phyloP scores from a whole-genome alignment of 1,140 invertebrate genomes.

The Catajapyx aquilonaris region DNA sequence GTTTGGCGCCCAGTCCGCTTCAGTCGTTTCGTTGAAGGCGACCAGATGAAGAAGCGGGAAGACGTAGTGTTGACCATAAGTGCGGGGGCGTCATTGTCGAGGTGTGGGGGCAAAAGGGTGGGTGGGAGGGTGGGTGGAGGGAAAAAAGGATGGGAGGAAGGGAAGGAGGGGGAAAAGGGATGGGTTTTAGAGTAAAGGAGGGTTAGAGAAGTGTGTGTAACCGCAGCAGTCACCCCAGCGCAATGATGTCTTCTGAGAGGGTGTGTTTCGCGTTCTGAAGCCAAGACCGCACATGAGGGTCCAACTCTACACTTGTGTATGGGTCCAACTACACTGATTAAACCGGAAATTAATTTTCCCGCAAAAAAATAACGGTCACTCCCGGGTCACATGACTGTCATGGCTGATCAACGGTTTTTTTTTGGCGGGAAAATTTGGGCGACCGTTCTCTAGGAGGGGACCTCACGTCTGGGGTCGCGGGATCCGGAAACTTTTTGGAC shows the following conservation, averaged over 20 bases:
- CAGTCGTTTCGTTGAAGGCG: too few species aligned
- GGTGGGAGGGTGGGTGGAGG: background rate
- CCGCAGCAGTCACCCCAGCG: constrained; percentile 77
- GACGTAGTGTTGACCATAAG: background rate
- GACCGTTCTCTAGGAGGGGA: too few species aligned
- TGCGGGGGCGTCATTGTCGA: background rate
- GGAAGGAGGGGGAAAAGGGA: background rate
- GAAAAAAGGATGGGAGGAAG: background rate
- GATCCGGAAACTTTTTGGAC: too few species aligned
- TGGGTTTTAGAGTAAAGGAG: constrained; percentile 5
- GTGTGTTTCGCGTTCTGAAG: constrained; percentile 84
- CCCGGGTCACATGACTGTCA: too few species aligned
- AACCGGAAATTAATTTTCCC: too few species aligned
- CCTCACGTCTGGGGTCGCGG: too few species aligned
- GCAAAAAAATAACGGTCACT: too few species aligned
- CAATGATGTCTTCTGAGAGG: constrained; percentile 82
- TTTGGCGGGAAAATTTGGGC: too few species aligned
- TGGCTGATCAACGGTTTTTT: too few species aligned
- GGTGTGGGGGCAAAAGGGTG: background rate
- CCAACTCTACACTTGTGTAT: too few species aligned
- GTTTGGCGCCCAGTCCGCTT: too few species aligned
- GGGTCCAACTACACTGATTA: too few species aligned
- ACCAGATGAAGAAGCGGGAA: background rate
- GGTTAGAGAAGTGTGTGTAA: background rate
- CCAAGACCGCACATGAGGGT: constrained; percentile 82